Evolutionary conservation across 2,113 vertebrate species (phyloP).

Genomic region (Corvus hawaiiensis): DNA sequence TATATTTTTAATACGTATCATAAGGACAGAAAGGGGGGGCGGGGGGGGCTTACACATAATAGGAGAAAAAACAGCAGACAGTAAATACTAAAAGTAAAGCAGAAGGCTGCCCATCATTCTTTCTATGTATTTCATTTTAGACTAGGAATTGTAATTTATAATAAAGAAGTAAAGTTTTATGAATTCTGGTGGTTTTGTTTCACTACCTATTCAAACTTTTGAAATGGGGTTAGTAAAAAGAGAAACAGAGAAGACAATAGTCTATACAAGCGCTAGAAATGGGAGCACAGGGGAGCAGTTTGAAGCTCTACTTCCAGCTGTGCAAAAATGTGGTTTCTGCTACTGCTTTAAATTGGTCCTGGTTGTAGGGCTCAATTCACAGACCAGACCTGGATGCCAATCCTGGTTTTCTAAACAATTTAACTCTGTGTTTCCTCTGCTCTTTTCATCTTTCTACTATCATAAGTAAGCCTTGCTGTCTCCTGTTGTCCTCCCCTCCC

Average conservation of each 20-base stretch:
- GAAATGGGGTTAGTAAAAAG: not conserved
- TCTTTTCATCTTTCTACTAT: not conserved
- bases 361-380: not conserved
- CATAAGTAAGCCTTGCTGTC: not conserved
- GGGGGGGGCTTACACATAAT: not conserved
- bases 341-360: not conserved
- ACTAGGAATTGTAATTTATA: not conserved
- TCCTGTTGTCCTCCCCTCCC: not conserved
- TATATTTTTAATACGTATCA: not conserved
- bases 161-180: conserved; percentile 9
- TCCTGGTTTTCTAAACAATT: not conserved
- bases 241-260: not conserved
- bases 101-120: not conserved
- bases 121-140: not conserved
- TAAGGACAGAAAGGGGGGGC: not conserved
- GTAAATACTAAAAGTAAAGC: not conserved
- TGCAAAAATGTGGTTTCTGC: conserved; percentile 3
- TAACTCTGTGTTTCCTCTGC: not conserved
- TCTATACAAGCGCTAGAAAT: not conserved
- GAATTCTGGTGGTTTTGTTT: not conserved
- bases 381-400: not conserved
- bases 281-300: not conserved
- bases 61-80: not conserved
- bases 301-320: not conserved
- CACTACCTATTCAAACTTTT: not conserved